Evolutionary conservation across 92 coral and sea anemone species (phyloP), one percentile per base, ranked within the genome.

Genomic region (Umimayanthus kanabou): DNA sequence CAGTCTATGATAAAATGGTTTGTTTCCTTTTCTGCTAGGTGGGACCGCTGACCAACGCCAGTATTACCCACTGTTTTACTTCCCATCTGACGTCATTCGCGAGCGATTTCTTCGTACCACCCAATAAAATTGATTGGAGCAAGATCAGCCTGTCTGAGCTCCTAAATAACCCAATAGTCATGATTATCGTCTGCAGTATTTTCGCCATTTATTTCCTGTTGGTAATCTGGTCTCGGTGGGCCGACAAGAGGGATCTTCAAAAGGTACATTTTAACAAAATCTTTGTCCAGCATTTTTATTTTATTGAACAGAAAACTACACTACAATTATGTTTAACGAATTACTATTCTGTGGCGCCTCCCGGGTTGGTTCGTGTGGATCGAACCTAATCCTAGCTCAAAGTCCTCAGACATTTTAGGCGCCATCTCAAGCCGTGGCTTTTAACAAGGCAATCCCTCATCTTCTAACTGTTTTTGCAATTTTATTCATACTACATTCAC

Each of bases 41-140:
- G 42, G 99, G 99, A 11, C 93, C 94, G 33, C 81, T 77, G 89
- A 95, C 99, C 50, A 93, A 95, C 25, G 82, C 93, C 55, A 89
- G 75, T 10, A 79, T 77, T 8, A 94, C 98, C 22, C 98, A 96
- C 42, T 96, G 99, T 78, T 82, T 85, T 15, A 83, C 91, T 13
- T 88, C 89, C 15, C 99, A 96, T 86, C 64, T 96, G 73, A 96
- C 99, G 77, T 96, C 99, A 6, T 96, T 96, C 43, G 98, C 97
- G 4, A 88, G 97, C 13, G 99, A 96, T 85, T 93, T 96, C 91
- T 91, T 96, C 43, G 99, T 96, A 2, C 95, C 99, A 3, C 99
- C 99, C 20, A 96, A 96, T 89, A 96, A 89, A 28, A 96, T 96
- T 86, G 99, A 96, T 84, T 96, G 96, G 96, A 88, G 89, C 72